Percentiles rank a stretch among this genome's conserved stretches.
Evolutionary conservation across 2,888 invertebrate species (phyloP).

Genomic region (Petrolisthes cinctipes): DNA sequence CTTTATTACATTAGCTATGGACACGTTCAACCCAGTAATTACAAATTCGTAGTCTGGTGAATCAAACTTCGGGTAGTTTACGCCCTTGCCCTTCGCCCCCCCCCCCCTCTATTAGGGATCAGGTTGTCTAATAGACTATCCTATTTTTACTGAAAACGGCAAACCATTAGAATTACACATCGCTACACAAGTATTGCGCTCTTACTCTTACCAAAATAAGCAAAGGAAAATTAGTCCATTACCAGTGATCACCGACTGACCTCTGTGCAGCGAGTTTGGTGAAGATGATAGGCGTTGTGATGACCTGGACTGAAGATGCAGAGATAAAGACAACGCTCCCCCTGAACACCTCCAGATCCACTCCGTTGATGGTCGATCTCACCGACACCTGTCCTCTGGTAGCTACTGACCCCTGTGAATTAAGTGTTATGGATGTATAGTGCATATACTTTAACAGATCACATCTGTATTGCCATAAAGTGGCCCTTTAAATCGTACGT

Average conservation of each 20-base stretch:
- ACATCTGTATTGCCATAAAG: not conserved
- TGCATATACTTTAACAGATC: not conserved
- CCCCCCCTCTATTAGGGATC: too few species aligned
- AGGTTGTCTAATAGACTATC: too few species aligned
- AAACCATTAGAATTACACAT: not conserved
- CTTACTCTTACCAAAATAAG: not conserved
- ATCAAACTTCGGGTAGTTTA: too few species aligned
- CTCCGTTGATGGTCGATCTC: conserved; percentile 11
- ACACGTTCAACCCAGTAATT: too few species aligned
- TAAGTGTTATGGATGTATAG: too few species aligned
- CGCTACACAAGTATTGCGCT: not conserved
- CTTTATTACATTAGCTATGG: too few species aligned
- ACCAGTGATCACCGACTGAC: not conserved
- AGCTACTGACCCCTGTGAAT: not conserved
- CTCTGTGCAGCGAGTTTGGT: not conserved
- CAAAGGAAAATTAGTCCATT: not conserved
- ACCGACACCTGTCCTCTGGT: not conserved
- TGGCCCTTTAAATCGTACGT: too few species aligned
- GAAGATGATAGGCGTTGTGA: not conserved
- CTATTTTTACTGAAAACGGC: too few species aligned
- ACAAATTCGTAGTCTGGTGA: too few species aligned
- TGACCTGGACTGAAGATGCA: not conserved
- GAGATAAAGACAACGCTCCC: not conserved
- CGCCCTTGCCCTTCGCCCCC: too few species aligned
- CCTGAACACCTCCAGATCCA: not conserved